Base-by-base conservation (phyloP, 2,888 invertebrate species). In the Philonicus albiceps region DNA sequence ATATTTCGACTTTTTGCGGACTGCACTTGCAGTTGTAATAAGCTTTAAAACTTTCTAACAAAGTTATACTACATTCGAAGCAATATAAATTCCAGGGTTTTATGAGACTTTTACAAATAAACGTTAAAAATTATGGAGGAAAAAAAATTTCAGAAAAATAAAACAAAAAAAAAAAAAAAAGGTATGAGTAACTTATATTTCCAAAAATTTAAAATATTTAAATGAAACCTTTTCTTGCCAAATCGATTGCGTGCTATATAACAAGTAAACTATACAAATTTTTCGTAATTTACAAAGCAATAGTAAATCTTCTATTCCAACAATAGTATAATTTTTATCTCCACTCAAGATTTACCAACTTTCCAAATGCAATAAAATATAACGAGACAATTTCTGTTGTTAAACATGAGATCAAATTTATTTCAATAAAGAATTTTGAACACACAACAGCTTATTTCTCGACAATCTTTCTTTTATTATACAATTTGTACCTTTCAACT, bases 11-110 rank as follows among this genome's bases (percentile, higher is more conserved):
- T 73, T 43, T 73, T 84, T 43, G 84, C 84, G 40, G 73, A 64
- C 81, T 81, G 81, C 81, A 81, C 81, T 81, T 81, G 81, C 73
- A 84, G 73, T 84, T 72, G 84, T 40, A 40, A 43, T 84, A 84
- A 83, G 84, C 84, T 84, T 84, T 84, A 84, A 84, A 84, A 73
- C 43, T 84, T 72, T 84, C 72, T 72, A 84, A 40, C 64, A 84
- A 84, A 73, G 78, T 72, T 72, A 84, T 86, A 83, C 84, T 83
- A 76, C 75, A 86, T 84, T 86, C 76, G 84, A 84, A 43, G 84
- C 84, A 73, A 87, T 86, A 81, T 86, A 81, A 81, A 87, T 86
- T 87, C 81, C 87, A 87, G 87, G 87, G 87, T 87, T 87, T 84
- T 76, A 86, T 75, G 81, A 87, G 87, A 87, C 86, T 87, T 87